Conservation (phyloP, 2,113 vertebrate species). For the Rhynchomys soricoides region DNA sequence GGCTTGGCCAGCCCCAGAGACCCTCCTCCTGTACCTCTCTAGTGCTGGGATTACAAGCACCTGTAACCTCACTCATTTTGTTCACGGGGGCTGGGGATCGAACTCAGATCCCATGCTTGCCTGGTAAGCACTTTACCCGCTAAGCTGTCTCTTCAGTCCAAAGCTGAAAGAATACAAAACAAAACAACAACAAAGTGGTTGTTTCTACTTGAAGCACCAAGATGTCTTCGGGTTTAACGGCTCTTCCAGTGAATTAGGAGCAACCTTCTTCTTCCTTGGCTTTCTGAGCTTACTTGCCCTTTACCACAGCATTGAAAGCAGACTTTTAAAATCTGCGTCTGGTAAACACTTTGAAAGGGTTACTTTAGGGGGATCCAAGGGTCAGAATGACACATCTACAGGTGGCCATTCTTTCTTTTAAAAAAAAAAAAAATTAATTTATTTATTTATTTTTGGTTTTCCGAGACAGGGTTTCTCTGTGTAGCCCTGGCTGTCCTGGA, state of each 20-base stretch:
- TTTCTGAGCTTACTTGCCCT: background rate
- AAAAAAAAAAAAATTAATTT: no score
- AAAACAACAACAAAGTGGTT: background rate
- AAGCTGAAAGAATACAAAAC: background rate
- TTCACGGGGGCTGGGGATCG: background rate
- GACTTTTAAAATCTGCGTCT: background rate
- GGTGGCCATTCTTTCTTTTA: no score
- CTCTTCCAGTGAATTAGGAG: background rate
- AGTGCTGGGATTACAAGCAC: background rate
- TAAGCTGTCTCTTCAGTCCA: background rate
- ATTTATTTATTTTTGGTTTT: no score
- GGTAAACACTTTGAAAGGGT: slow-evolving; percentile 57
- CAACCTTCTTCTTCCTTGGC: background rate
- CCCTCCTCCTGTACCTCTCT: background rate
- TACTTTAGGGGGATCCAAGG: background rate
- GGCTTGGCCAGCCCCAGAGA: background rate
- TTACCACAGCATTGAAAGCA: slow-evolving; percentile 29
- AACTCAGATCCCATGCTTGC: background rate
- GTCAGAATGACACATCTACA: background rate
- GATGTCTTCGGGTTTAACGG: slow-evolving; percentile 30
- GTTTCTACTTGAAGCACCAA: slow-evolving; percentile 29
- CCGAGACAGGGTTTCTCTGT: no score
- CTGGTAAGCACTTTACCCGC: background rate
- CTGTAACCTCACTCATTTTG: background rate
- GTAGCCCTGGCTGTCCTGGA: no score